A percentile compares a stretch with the other conserved stretches of the same genome.
Evolutionary conservation across 23 tunicate genomes (phyloP).

Genomic region (Phallusia fumigata): DNA sequence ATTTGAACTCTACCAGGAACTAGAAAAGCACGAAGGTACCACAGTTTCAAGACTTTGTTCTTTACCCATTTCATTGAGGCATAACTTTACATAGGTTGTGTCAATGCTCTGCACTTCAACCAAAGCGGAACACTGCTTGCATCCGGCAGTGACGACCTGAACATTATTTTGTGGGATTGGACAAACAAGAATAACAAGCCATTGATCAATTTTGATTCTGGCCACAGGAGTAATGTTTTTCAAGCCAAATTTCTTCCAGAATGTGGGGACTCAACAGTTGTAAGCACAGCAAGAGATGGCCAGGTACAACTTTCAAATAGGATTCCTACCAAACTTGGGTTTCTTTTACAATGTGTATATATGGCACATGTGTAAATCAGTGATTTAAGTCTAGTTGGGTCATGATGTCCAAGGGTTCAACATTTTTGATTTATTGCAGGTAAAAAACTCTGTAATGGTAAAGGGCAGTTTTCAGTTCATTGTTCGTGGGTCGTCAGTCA

Average conservation of each 20-base stretch:
- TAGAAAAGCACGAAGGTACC: slow-evolving; percentile 68
- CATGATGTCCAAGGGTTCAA: too few relatives aligned
- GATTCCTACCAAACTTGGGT: too few relatives aligned
- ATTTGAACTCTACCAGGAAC: slow-evolving; percentile 36
- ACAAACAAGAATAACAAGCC: slow-evolving; percentile 26
- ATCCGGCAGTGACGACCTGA: slow-evolving; percentile 88
- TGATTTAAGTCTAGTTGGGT: too few relatives aligned
- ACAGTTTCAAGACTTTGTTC: background rate
- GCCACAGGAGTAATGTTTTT: slow-evolving; percentile 85
- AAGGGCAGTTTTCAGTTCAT: too few relatives aligned
- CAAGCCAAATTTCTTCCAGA: slow-evolving; percentile 91
- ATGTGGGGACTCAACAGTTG: slow-evolving; percentile 65
- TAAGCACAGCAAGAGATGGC: slow-evolving; percentile 90
- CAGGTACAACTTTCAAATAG: too few relatives aligned
- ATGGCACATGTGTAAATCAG: too few relatives aligned
- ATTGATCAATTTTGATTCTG: slow-evolving; percentile 57
- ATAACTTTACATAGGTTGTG: slow-evolving; percentile 52
- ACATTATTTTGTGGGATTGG: slow-evolving; percentile 85
- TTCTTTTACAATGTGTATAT: too few relatives aligned
- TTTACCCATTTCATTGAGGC: background rate
- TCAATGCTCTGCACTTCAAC: slow-evolving; percentile 88
- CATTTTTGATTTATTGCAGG: too few relatives aligned
- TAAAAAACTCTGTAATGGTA: too few relatives aligned
- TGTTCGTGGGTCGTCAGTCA: too few relatives aligned
- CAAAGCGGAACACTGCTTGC: slow-evolving; percentile 76